phyloP scores from a whole-genome alignment of 2,888 invertebrate species.

The Polylopha cassiicola region DNA sequence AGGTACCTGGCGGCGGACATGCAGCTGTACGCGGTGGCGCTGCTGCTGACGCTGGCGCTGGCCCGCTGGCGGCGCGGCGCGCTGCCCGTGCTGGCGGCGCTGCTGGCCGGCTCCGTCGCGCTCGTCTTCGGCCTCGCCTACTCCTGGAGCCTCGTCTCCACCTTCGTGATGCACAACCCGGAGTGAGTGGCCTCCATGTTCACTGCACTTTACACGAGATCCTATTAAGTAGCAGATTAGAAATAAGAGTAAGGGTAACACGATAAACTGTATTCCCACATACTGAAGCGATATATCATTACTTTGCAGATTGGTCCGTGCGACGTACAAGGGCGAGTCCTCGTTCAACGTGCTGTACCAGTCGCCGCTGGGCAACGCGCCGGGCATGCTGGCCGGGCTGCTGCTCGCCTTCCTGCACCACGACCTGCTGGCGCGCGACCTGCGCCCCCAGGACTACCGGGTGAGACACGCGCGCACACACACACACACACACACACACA shows the following conservation, averaged over 20 bases:
- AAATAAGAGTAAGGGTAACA: no score
- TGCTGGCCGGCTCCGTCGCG: constrained; percentile 35
- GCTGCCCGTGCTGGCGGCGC: constrained; percentile 34
- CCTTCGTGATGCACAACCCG: constrained; percentile 57
- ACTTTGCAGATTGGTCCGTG: constrained; percentile 46
- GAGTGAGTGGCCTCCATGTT: constrained; percentile 43
- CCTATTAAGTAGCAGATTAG: not conserved
- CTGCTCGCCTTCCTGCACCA: constrained; percentile 59
- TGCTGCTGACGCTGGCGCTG: constrained; percentile 50
- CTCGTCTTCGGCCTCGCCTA: constrained; percentile 39
- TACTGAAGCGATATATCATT: no score
- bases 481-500: no score
- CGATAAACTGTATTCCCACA: no score
- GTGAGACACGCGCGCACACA: constrained; percentile 27
- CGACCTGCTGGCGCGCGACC: constrained; percentile 32
- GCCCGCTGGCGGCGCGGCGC: constrained; percentile 46
- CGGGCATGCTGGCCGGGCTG: constrained; percentile 59
- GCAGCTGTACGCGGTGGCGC: constrained; percentile 57
- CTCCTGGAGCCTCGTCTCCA: constrained; percentile 55
- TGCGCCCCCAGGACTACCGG: constrained; percentile 38
- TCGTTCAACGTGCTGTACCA: constrained; percentile 69
- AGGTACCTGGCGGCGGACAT: constrained; percentile 72
- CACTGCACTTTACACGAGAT: not conserved
- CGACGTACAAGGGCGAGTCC: constrained; percentile 44
- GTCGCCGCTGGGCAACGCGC: constrained; percentile 64